Evolutionary conservation across 2,797 vertebrate genomes (phyloP).

Genomic region (Lutjanus campechanus): DNA sequence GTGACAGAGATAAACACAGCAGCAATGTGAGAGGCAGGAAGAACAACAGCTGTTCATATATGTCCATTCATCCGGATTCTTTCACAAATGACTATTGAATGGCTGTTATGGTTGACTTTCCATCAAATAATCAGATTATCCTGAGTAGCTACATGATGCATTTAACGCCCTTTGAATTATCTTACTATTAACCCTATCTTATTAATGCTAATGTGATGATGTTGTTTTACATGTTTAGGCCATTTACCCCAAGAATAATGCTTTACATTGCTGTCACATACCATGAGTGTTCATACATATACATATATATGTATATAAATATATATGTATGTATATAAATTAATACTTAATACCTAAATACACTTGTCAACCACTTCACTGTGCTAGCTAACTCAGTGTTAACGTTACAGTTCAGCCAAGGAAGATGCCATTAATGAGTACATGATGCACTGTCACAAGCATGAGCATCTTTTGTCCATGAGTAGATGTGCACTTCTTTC

Average conservation of each 20-base stretch:
- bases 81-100: conserved; percentile 25
- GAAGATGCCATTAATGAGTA: too few species aligned
- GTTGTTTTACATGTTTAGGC: background rate
- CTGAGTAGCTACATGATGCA: conserved; percentile 2
- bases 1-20: conserved; percentile 78
- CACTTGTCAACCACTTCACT: too few species aligned
- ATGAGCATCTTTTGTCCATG: too few species aligned
- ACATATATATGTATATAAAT: too few species aligned
- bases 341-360: too few species aligned
- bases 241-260: background rate
- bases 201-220: conserved; percentile 16
- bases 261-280: background rate
- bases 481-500: too few species aligned
- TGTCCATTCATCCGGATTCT: conserved; percentile 33
- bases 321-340: too few species aligned
- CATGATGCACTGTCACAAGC: too few species aligned
- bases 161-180: background rate
- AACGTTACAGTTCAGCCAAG: too few species aligned
- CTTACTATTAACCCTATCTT: background rate
- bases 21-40: conserved; percentile 49
- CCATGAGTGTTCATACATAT: background rate
- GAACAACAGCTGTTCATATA: conserved; percentile 54
- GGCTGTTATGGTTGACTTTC: conserved; percentile 25
- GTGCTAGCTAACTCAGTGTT: too few species aligned
- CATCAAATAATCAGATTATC: conserved; percentile 33